Evolutionary conservation across 2,888 invertebrate genomes (phyloP), one percentile per base, ranked within the genome.

Genomic region (Drosophila buzzatii): DNA sequence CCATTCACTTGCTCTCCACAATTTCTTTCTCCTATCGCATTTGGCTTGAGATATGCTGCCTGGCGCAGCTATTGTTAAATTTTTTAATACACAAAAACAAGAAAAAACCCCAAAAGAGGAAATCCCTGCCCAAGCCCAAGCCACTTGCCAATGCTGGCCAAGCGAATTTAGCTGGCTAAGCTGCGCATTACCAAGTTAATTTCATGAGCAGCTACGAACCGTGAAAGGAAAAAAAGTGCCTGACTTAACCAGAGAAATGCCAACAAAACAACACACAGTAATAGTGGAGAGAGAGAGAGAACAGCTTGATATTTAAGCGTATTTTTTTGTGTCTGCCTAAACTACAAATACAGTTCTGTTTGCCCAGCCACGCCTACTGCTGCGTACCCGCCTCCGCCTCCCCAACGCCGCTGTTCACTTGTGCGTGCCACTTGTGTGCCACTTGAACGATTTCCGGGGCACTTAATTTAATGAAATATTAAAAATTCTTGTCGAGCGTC

Each of bases 391-490:
- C 3, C 23, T 23, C 23, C 2, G 23, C 23, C 27, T 27, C 6
- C 41, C 12, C 20, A 10, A 31, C 20, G 37, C 61, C 65, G 51
- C 23, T 77, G 74, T 82, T 72, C 85, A 80, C 67, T 73, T 89
- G 80, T 82, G 90, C 79, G 86, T 79, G 73, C 82, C 85, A 80
- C 82, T 83, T 80, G 77, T 79, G 79, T 81, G 88, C 86, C 90
- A 85, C 85, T 89, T 88, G 79, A 86, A 88, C 81, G 90, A 81
- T 88, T 86, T 90, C 69, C 78, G 63, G 75, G 87, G 87, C 90
- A 92, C 92, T 92, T 91, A 91, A 92, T 92, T 92, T 91, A 92
- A 92, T 92, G 92, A 92, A 92, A 92, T 92, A 92, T 92, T 91
- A 91, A 92, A 92, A 92, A 91, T 91, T 92, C 91, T 70, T 79